Evolutionary conservation across 2,113 vertebrate species (phyloP).

Genomic region (Eptatretus burgeri): DNA sequence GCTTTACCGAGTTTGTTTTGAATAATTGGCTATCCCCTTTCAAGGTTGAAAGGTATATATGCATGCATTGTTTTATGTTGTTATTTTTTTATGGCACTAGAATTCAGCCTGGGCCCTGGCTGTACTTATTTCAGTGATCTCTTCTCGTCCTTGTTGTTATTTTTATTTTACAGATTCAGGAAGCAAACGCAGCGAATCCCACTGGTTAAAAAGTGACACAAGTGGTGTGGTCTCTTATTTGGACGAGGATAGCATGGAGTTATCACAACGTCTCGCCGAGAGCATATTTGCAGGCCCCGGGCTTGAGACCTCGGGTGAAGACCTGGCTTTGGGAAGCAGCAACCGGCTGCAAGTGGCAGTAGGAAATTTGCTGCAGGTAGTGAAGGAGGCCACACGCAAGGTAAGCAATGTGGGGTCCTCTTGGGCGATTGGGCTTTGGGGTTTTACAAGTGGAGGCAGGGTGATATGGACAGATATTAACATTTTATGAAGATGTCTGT

Average conservation of each 20-base stretch:
- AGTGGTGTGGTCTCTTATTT: constrained; percentile 22
- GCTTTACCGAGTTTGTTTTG: too few relatives aligned
- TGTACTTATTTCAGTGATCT: too few relatives aligned
- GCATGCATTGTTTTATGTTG: too few relatives aligned
- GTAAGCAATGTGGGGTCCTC: constrained; percentile 16
- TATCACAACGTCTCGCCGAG: constrained; percentile 44
- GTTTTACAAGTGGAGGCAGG: too few relatives aligned
- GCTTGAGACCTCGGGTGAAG: constrained; percentile 27
- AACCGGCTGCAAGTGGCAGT: constrained; percentile 30
- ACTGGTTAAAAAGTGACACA: constrained; percentile 13
- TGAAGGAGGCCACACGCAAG: constrained; percentile 35
- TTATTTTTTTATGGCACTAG: too few relatives aligned
- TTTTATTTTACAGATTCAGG: constrained; percentile 8
- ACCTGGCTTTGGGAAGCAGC: constrained; percentile 23
- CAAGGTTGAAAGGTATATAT: too few relatives aligned
- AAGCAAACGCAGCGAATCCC: neutral
- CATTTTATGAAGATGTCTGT: too few relatives aligned
- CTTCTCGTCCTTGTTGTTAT: too few relatives aligned
- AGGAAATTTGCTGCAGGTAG: constrained; percentile 41
- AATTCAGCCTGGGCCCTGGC: too few relatives aligned
- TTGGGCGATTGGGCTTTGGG: too few relatives aligned
- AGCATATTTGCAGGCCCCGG: constrained; percentile 42
- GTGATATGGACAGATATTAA: too few relatives aligned
- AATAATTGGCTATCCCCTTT: too few relatives aligned
- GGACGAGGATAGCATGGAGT: constrained; percentile 24